phyloP scores from a whole-genome alignment of 2,113 vertebrate genomes.

The Poeciliopsis retropinna region DNA sequence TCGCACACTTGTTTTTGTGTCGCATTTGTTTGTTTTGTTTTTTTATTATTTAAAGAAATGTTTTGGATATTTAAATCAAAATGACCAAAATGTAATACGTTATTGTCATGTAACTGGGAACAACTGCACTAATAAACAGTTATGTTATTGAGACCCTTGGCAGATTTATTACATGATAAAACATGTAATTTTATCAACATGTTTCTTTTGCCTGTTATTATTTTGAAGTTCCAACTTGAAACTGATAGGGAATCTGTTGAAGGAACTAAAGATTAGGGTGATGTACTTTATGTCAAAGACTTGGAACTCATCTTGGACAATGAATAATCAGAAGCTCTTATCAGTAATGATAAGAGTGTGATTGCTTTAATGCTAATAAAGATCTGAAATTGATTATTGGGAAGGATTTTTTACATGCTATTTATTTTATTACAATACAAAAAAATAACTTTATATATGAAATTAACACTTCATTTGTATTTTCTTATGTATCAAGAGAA shows the following conservation, averaged over 20 bases:
- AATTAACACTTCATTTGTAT: too few species aligned
- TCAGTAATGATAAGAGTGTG: too few species aligned
- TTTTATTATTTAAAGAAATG: neutral
- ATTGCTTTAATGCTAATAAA: too few species aligned
- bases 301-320: neutral
- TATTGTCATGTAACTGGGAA: neutral
- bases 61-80: neutral
- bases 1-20: neutral
- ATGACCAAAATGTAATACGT: too few species aligned
- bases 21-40: neutral
- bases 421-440: too few species aligned
- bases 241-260: neutral
- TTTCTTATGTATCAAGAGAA: neutral
- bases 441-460: too few species aligned
- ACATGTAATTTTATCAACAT: neutral
- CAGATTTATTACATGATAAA: too few species aligned
- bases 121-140: neutral
- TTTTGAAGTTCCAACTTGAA: neutral
- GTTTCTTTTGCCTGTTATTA: neutral
- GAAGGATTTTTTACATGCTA: too few species aligned
- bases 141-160: neutral
- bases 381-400: too few species aligned
- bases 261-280: neutral
- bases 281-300: neutral
- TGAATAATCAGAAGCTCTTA: too few species aligned